Evolutionary conservation across 2,888 invertebrate genomes (phyloP).

Genomic region (Diplolepis rosae): DNA sequence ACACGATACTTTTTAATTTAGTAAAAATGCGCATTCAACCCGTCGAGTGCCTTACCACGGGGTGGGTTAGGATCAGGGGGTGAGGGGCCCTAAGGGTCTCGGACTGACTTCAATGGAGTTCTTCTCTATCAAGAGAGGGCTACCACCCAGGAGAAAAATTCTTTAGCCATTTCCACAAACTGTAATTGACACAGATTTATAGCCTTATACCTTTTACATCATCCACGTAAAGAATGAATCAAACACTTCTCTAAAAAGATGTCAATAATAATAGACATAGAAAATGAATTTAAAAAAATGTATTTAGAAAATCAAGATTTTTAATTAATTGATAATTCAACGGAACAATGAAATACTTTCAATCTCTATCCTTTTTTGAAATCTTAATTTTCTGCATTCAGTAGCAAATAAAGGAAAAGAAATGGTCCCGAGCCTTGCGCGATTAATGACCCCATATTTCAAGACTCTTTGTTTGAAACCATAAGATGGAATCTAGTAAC

Average conservation of each 20-base stretch:
- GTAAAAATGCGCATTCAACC: constrained; percentile 72
- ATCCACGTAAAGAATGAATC: constrained; percentile 32
- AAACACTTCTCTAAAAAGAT: neutral
- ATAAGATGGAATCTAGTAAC: constrained; percentile 58
- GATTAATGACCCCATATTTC: neutral
- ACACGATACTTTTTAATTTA: constrained; percentile 73
- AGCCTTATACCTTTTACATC: constrained; percentile 48
- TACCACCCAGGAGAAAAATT: constrained; percentile 17
- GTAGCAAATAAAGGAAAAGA: constrained; percentile 61
- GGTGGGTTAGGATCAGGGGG: constrained; percentile 46
- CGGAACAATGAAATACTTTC: too few species aligned
- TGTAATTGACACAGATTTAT: constrained; percentile 62
- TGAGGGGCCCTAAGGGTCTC: constrained; percentile 26
- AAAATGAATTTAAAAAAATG: too few species aligned
- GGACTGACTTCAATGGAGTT: constrained; percentile 62
- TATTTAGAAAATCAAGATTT: too few species aligned
- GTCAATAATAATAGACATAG: too few species aligned
- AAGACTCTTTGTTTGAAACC: constrained; percentile 59
- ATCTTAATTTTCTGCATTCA: neutral
- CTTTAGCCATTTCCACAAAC: constrained; percentile 53
- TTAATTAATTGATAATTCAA: neutral
- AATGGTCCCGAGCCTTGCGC: constrained; percentile 56
- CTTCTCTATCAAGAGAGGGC: constrained; percentile 43
- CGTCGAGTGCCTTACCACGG: constrained; percentile 57
- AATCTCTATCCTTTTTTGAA: neutral